These are phyloP conservation scores for Glomeris maerens DNA, from an alignment of 1,140 invertebrate genomes.

Conservation along the genomic window DNA sequence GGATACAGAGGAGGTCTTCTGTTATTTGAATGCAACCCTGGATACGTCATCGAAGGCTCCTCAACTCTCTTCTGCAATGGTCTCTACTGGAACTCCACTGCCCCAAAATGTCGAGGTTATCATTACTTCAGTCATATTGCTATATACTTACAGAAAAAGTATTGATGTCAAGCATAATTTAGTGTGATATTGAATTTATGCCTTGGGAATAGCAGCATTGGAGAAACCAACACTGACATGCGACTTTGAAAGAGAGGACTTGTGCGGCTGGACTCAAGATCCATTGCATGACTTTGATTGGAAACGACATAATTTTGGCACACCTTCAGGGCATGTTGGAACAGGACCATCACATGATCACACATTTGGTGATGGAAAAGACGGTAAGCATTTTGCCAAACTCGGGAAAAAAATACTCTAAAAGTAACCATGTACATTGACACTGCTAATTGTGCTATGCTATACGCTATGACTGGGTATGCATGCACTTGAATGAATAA, in stretches of 20 bases:
- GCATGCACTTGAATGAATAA: too few relatives aligned
- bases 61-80: constrained; percentile 47
- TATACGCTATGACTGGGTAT: too few relatives aligned
- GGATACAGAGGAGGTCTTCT: constrained; percentile 40
- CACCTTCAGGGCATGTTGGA: constrained; percentile 45
- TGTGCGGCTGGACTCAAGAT: constrained; percentile 62
- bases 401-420: too few relatives aligned
- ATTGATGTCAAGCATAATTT: constrained; percentile 5
- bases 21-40: constrained; percentile 47
- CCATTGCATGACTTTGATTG: constrained; percentile 60
- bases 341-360: constrained; percentile 63
- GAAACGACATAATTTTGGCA: constrained; percentile 45
- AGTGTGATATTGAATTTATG: constrained; percentile 1
- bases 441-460: too few relatives aligned
- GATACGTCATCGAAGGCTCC: constrained; percentile 39
- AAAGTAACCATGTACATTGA: too few relatives aligned
- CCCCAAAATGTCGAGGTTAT: constrained; percentile 39
- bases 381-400: too few relatives aligned
- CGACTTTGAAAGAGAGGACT: constrained; percentile 49
- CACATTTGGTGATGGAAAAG: constrained; percentile 43
- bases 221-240: constrained; percentile 32
- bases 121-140: constrained; percentile 7
- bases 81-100: constrained; percentile 41
- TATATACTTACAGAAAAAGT: constrained; percentile 8
- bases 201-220: background rate